Evolutionary conservation across 2,797 vertebrate genomes (phyloP).

Genomic region (Esox masquinongy): DNA sequence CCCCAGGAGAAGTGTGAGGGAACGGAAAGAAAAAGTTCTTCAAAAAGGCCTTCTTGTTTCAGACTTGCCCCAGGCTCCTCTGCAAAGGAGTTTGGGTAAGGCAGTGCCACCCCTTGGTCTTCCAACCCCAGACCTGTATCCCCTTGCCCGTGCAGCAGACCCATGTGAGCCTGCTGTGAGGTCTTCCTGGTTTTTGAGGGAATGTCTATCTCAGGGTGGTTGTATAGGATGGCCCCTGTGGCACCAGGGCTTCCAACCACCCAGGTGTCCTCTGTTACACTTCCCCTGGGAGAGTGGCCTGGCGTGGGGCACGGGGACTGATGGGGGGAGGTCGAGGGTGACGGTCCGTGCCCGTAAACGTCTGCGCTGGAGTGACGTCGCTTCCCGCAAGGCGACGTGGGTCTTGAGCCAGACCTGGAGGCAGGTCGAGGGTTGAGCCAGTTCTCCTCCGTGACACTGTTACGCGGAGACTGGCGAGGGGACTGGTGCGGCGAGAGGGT

Average conservation of each 20-base stretch:
- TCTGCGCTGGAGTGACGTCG: constrained; percentile 89
- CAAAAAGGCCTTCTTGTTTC: constrained; percentile 81
- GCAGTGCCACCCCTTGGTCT: constrained; percentile 71
- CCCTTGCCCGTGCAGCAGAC: constrained; percentile 74
- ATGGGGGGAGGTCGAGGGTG: constrained; percentile 85
- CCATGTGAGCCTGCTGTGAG: constrained; percentile 60
- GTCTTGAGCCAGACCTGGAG: constrained; percentile 89
- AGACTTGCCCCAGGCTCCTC: constrained; percentile 78
- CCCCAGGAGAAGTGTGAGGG: constrained; percentile 92
- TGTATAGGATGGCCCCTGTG: constrained; percentile 76
- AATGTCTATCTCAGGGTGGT: constrained; percentile 84
- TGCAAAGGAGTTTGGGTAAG: constrained; percentile 76
- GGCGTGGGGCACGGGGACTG: constrained; percentile 88
- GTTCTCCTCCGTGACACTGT: constrained; percentile 92
- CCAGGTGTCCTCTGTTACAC: constrained; percentile 90
- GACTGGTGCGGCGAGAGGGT: constrained; percentile 88
- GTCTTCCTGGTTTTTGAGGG: constrained; percentile 94
- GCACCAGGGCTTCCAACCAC: constrained; percentile 71
- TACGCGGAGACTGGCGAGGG: constrained; percentile 86
- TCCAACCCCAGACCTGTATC: constrained; percentile 79
- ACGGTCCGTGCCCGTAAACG: constrained; percentile 54
- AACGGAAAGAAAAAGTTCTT: constrained; percentile 91
- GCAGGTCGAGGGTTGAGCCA: constrained; percentile 86
- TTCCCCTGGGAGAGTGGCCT: constrained; percentile 87
- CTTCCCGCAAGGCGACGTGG: constrained; percentile 92